Base-by-base conservation (phyloP, 2,113 vertebrate species). In the Silurus asotus region DNA sequence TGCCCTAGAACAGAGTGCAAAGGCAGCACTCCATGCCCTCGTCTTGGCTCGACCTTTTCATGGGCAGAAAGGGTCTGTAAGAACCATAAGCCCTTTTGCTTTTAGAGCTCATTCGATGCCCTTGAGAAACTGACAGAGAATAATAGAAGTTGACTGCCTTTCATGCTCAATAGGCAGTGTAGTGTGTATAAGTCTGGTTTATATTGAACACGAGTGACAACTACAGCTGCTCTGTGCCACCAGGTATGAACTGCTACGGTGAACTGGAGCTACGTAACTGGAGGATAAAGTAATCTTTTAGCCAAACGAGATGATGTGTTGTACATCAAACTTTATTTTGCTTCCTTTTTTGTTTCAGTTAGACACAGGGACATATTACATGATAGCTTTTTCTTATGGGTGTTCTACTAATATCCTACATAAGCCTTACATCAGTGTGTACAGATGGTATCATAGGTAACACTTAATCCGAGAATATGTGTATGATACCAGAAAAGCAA, bases 231-330 rank as follows among this genome's bases (percentile, higher is more conserved):
- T 83, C 59, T 88, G 88, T 90, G 89, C 93, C 91, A 83, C 84
- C 87, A 83, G 79, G 90, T 89, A 75, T 93, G 93, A 93, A 85
- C 91, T 90, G 90, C 90, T 87, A 88, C 85, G 58, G 89, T 88
- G 91, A 92, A 93, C 90, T 92, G 92, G 92, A 72, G 91, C 90
- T 93, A 93, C 94, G 94, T 94, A 93, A 94, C 92, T 90, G 89
- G 87, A 90, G 88, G 89, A 88, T 92, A 90, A 93, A 94, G 93
- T 65, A 89, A 84, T 86, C 83, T 88, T 88, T 91, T 85, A 62
- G 51, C 82, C 37, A 37, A 87, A 45, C 25, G 49, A 85, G 65
- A 87, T 89, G 67, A 65, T 89, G 81, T 89, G 91, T 93, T 92
- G 91, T 90, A 85, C 87, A 81, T 78, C 77, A 88, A 90, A 82